These are phyloP conservation scores for Iphiclides podalirius DNA, from an alignment of 2,888 invertebrate species.

Conservation along the genomic window DNA sequence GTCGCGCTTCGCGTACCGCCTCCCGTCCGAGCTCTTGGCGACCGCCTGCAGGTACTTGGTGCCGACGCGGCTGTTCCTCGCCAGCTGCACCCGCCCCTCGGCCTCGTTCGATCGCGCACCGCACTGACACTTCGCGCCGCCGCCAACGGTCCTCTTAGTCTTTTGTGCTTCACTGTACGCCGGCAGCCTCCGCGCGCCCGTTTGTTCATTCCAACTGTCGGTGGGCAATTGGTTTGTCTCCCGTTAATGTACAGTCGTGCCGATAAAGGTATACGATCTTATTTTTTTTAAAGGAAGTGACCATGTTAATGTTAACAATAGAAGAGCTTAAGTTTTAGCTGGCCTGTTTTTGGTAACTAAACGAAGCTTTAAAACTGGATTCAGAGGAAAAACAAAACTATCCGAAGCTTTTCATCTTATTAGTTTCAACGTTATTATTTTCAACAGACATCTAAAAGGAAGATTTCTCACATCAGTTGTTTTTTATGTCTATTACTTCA, in stretches of 20 bases:
- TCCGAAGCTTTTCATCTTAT: too few relatives aligned
- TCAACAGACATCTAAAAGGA: too few relatives aligned
- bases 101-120: constrained; percentile 57
- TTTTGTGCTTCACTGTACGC: constrained; percentile 78
- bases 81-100: constrained; percentile 55
- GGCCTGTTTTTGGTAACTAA: too few relatives aligned
- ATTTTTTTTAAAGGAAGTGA: too few relatives aligned
- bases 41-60: constrained; percentile 72
- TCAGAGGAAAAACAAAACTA: too few relatives aligned
- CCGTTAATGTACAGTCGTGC: background rate
- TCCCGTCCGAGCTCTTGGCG: constrained; percentile 48
- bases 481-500: too few relatives aligned
- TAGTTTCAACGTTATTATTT: too few relatives aligned
- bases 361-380: too few relatives aligned
- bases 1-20: constrained; percentile 63
- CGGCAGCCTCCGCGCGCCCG: constrained; percentile 74
- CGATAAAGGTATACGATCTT: background rate
- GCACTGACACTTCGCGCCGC: constrained; percentile 72
- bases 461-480: too few relatives aligned
- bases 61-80: constrained; percentile 70
- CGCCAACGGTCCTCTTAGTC: constrained; percentile 69
- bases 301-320: too few relatives aligned
- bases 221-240: constrained; percentile 10
- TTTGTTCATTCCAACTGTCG: constrained; percentile 79
- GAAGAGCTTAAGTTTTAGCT: too few relatives aligned